Evolutionary conservation across 2,797 vertebrate genomes (phyloP), one percentile per base, ranked within the genome.

Genomic region (Lophotriccus pileatus): DNA sequence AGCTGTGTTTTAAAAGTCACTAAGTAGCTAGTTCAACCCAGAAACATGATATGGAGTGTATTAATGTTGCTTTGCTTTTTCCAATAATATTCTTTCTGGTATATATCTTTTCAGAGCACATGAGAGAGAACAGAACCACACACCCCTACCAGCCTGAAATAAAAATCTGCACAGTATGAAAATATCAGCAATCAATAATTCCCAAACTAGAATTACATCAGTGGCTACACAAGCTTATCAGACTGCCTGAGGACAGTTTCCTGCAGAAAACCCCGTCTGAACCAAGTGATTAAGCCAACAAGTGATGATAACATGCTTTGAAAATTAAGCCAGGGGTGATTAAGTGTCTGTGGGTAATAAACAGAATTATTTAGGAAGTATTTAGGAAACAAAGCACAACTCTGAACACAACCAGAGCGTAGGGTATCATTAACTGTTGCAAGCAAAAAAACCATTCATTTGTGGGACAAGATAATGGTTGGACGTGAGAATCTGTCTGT

Each of bases 301-400:
- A 94, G 76, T 96, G 95, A 97, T 69, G 93, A 87, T 97, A 96
- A 97, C 96, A 82, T 93, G 89, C 93, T 98, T 94, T 98, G 97
- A 98, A 97, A 97, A 95, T 97, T 97, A 96, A 97, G 90, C 92
- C 92, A 91, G 87, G 87, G 90, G 59, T 97, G 93, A 97, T 96
- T 97, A 97, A 97, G 93, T 95, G 85, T 94, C 93, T 94, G 91
- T 84, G 94, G 82, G 83, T 93, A 91, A 90, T 85, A 96, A 96
- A 95, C 86, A 94, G 89, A 97, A 97, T 95, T 94, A 90, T 66
- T 66, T 66, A 66, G 63, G 73, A 94, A 94, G 59, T 89, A 80
- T 93, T 94, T 93, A 95, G 93, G 76, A 96, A 96, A 96, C 81
- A 95, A 95, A 96, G 44, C 56, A 63, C 24, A 24, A 63, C 73